Percentiles rank a stretch among this genome's conserved stretches.
phyloP scores from a whole-genome alignment of 2,113 vertebrate genomes.

The Megaptera novaeangliae region DNA sequence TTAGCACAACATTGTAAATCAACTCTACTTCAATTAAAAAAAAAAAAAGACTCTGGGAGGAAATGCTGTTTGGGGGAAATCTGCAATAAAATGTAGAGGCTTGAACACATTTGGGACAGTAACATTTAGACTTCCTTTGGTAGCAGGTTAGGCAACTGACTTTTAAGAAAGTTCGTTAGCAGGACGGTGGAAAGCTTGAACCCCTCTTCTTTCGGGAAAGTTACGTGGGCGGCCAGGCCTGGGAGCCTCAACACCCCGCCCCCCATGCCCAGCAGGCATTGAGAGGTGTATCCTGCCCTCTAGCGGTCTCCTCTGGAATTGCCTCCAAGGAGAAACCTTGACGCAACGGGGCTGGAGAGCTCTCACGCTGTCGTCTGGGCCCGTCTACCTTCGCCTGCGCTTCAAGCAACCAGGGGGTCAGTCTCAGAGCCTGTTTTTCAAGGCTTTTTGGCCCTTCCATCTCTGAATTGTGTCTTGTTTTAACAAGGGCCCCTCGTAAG shows the following conservation, averaged over 20 bases:
- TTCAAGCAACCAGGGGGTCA: not conserved
- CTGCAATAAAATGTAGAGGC: not conserved
- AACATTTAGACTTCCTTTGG: not conserved
- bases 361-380: not conserved
- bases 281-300: conserved; percentile 7
- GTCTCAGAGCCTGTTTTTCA: not conserved
- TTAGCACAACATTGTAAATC: no score
- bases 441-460: not conserved
- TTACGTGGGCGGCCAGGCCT: not conserved
- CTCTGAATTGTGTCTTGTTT: not conserved
- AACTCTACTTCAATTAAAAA: not conserved
- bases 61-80: not conserved
- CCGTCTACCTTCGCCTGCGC: not conserved
- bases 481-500: not conserved
- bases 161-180: not conserved
- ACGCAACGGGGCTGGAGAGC: accelerated
- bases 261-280: accelerated
- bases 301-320: not conserved
- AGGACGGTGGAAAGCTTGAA: not conserved
- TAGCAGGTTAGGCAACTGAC: not conserved
- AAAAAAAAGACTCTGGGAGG: not conserved
- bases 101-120: not conserved
- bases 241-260: not conserved
- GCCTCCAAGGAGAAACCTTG: not conserved
- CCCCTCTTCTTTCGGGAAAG: not conserved